Evolutionary conservation across 1,140 invertebrate species (phyloP), one percentile per base, ranked within the genome.

Genomic region (Cherax destructor): DNA sequence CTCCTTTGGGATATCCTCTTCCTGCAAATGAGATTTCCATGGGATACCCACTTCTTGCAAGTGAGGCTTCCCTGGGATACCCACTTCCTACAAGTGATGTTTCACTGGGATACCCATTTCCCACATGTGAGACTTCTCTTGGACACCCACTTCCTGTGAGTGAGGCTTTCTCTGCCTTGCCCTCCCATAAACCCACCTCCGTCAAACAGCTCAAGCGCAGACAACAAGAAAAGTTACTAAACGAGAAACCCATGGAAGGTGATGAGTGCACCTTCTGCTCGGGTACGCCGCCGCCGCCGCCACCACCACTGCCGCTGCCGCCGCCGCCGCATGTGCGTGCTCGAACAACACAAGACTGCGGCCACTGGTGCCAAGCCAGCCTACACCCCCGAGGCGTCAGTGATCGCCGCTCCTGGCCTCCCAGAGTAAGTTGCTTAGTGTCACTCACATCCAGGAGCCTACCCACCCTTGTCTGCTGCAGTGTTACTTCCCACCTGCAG

Each of bases 391-490:
- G 81, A 77, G 92, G 86, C 52, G 78, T 92, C 59, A 88, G 85
- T 65, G 90, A 93, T n/a, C 92, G 90, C 21, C 92, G 92, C 83
- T 85, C 92, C 59, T 93, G 92, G 92, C 92, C 90, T 50, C 90
- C 87, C 47, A 88, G 91, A 92, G 92, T 93, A 93, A 93, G 92
- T 93, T 87, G 72, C 74, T 47, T 78, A 77, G 83, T 85, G 52
- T 76, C 81, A 77, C 74, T 91, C 72, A 79, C 41, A 69, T 61
- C 76, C 83, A 69, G 89, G 89, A 91, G 89, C 79, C 89, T 91
- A 16, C 89, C 89, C 30, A 30, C 61, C 81, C 77, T 91, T 65
- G 30, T 83, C 83, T 80, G 59, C 81, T 76, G 30, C 69, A 69
- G 47, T 65, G 56, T 79, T 6, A 4, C 78, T 52, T 30, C 78